Evolutionary conservation across 2,113 vertebrate genomes (phyloP).

Genomic region (Xiphorhynchus elegans): DNA sequence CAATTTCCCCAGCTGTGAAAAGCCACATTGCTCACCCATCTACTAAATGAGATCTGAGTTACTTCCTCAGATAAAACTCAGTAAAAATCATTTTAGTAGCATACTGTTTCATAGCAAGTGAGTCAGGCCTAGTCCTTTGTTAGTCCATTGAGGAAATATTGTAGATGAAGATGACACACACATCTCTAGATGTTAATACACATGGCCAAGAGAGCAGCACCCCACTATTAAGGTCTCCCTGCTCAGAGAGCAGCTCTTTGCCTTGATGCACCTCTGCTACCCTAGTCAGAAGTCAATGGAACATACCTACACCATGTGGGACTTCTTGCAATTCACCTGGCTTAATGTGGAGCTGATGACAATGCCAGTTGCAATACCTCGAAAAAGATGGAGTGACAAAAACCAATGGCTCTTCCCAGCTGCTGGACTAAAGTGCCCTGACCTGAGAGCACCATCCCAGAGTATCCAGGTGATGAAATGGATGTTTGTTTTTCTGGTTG

Average conservation of each 20-base stretch:
- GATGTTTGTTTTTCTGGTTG: background rate
- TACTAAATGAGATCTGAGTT: background rate
- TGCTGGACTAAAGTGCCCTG: background rate
- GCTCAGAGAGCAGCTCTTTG: background rate
- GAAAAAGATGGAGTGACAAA: background rate
- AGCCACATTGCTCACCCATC: background rate
- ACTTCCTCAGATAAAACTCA: background rate
- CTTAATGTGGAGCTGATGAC: background rate
- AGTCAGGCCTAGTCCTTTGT: background rate
- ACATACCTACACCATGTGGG: accelerated
- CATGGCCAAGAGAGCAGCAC: background rate
- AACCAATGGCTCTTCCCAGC: background rate
- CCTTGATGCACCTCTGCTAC: background rate
- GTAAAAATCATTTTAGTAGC: background rate
- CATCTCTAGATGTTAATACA: background rate
- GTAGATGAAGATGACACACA: background rate
- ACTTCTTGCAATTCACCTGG: background rate
- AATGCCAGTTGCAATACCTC: background rate
- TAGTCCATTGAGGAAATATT: background rate
- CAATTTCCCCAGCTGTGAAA: background rate
- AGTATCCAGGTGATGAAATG: background rate
- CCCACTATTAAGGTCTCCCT: background rate
- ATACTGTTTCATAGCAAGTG: background rate
- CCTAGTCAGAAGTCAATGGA: background rate
- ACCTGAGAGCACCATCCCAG: background rate